These are phyloP conservation scores for Lagria hirta DNA, from an alignment of 2,888 invertebrate species.

Conservation along the genomic window DNA sequence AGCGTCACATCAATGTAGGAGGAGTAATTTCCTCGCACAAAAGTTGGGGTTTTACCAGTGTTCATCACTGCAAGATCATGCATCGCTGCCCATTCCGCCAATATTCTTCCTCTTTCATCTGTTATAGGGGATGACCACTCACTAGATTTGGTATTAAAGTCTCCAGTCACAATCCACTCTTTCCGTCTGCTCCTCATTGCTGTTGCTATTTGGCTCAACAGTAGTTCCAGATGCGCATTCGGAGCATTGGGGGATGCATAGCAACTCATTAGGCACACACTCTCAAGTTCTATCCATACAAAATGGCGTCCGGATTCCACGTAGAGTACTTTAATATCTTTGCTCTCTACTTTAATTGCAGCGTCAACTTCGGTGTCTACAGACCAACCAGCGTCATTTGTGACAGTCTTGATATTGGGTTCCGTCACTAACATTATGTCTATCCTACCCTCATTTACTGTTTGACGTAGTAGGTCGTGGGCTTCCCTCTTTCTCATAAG, in stretches of 20 bases:
- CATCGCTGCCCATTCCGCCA: not conserved
- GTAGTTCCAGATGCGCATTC: not conserved
- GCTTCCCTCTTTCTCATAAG: too few relatives aligned
- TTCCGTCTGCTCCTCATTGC: not conserved
- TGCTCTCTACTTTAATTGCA: not conserved
- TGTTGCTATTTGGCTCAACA: not conserved
- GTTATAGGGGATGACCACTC: not conserved
- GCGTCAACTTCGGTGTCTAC: too few relatives aligned
- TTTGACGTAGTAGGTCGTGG: too few relatives aligned
- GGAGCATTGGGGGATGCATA: constrained; percentile 6
- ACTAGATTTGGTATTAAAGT: constrained; percentile 2
- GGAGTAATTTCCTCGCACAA: not conserved
- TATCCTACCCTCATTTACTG: too few relatives aligned
- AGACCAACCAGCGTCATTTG: too few relatives aligned
- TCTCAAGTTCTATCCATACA: not conserved
- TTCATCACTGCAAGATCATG: not conserved
- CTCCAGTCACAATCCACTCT: not conserved
- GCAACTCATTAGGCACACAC: constrained; percentile 5
- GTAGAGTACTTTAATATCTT: too few relatives aligned
- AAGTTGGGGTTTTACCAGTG: not conserved
- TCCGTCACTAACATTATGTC: too few relatives aligned
- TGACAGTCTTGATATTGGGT: too few relatives aligned
- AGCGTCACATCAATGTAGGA: constrained; percentile 1
- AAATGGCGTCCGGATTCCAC: not conserved
- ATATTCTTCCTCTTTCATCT: not conserved